Percentiles rank a stretch among this genome's conserved stretches.
phyloP scores from a whole-genome alignment of 92 coral and sea anemone genomes.

The Palythoa grandiflora region DNA sequence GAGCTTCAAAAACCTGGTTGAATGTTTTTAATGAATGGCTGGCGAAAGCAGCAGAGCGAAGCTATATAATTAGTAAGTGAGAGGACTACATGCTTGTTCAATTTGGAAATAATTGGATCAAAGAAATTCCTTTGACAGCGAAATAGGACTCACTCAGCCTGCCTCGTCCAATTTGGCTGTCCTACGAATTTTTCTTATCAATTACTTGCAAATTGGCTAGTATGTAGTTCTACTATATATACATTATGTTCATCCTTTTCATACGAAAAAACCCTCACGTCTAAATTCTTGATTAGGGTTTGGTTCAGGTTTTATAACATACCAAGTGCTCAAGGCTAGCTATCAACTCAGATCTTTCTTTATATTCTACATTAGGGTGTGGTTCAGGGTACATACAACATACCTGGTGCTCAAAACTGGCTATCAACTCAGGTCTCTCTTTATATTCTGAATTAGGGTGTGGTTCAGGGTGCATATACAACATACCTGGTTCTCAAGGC shows the following conservation, averaged over 20 bases:
- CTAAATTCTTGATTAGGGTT: not conserved
- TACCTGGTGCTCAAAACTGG: not conserved
- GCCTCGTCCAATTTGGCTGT: too few relatives aligned
- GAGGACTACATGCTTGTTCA: too few relatives aligned
- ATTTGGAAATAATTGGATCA: too few relatives aligned
- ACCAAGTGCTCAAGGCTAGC: not conserved
- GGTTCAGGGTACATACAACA: not conserved
- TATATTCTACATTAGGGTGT: not conserved
- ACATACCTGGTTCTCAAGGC: not conserved
- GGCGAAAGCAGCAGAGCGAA: too few relatives aligned
- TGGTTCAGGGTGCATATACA: not conserved
- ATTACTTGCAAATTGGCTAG: not conserved
- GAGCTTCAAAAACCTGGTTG: too few relatives aligned
- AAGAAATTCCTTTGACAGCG: too few relatives aligned
- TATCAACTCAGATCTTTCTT: slow-evolving; percentile 3
- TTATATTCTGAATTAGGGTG: not conserved
- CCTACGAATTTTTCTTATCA: too few relatives aligned
- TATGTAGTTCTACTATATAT: not conserved
- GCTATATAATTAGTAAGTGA: too few relatives aligned
- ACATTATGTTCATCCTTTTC: not conserved
- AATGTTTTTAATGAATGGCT: too few relatives aligned
- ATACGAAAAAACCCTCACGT: too few relatives aligned
- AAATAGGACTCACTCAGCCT: too few relatives aligned
- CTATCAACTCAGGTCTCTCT: not conserved
- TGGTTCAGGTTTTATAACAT: slow-evolving; percentile 2